Evolutionary conservation across 2,113 vertebrate species (phyloP), one percentile per base, ranked within the genome.

Genomic region (Nycticorax nycticorax): DNA sequence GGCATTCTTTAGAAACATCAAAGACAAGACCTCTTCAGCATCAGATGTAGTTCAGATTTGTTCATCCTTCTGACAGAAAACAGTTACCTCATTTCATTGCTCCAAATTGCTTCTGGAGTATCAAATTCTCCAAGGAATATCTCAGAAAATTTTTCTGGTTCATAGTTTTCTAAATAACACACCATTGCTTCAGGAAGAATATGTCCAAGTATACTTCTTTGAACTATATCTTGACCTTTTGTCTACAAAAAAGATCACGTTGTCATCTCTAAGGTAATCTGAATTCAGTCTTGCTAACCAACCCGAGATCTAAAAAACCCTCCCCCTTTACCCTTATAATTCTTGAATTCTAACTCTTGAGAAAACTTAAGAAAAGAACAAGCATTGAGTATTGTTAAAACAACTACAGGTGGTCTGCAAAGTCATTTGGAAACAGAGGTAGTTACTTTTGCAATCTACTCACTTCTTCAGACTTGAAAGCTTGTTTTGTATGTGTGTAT

Each of bases 71-170:
- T 78, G 15, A 75, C 19, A 87, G 14, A 75, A 55, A 74, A 68
- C 32, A 80, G 11, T 96, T 93, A 99, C 99, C 99, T 99, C 99
- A 99, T 99, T 98, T 99, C 99, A 60, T 98, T 99, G 98, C 99
- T 99, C 99, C 99, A 99, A 97, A 99, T 99, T 93, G 99, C 99
- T 98, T 99, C 99, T 9, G 99, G 99, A 30, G 99, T 99, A 85
- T 99, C 99, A 97, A 99, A 99, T 94, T 99, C 99, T 93, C 99
- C 99, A 21, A 99, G 98, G 97, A 99, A 99, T 95, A 99, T 99
- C 97, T 99, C 99, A 7, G 99, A 99, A 98, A 99, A 99, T 89
- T 99, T 99, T 82, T 99, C 99, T 24, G 99, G 98, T 81, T 99
- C 99, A 48, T 99, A 99, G 95, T 99, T 99, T 98, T 99, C 99